Evolutionary conservation across 2,888 invertebrate species (phyloP).

Genomic region (Idaea straminata): DNA sequence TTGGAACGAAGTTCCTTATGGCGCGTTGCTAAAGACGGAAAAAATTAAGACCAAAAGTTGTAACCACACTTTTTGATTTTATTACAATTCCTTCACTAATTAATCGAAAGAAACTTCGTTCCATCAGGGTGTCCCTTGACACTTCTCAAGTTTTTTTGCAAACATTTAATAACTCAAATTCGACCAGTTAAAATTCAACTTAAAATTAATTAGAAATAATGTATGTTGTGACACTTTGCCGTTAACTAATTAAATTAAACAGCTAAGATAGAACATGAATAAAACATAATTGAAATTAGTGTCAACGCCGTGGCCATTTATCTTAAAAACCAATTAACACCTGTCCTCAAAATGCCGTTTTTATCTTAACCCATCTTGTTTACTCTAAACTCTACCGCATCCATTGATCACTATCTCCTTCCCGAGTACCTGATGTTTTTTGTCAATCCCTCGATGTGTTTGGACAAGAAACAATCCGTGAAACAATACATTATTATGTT

Average conservation of each 20-base stretch:
- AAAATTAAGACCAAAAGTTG: no score
- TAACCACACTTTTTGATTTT: no score
- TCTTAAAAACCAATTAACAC: conserved; percentile 23
- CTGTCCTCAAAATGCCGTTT: conserved; percentile 26
- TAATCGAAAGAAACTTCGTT: no score
- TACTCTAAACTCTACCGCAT: conserved; percentile 25
- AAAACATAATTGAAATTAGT: background rate
- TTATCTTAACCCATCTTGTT: conserved; percentile 27
- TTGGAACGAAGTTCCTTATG: background rate
- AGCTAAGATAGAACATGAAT: background rate
- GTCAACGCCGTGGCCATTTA: background rate
- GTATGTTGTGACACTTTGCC: conserved; percentile 9
- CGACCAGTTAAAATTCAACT: background rate
- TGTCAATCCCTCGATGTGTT: conserved; percentile 61
- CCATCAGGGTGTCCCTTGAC: no score
- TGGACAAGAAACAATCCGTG: conserved; percentile 64
- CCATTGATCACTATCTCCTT: conserved; percentile 39
- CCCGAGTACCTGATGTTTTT: conserved; percentile 72
- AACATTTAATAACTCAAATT: background rate
- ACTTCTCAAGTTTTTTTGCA: no score
- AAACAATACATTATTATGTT: conserved; percentile 70
- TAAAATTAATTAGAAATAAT: background rate
- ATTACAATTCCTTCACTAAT: no score
- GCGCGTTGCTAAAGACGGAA: no score
- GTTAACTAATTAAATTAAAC: background rate